Evolutionary conservation across 2,113 vertebrate genomes (phyloP).

Genomic region (Eclectus roratus): DNA sequence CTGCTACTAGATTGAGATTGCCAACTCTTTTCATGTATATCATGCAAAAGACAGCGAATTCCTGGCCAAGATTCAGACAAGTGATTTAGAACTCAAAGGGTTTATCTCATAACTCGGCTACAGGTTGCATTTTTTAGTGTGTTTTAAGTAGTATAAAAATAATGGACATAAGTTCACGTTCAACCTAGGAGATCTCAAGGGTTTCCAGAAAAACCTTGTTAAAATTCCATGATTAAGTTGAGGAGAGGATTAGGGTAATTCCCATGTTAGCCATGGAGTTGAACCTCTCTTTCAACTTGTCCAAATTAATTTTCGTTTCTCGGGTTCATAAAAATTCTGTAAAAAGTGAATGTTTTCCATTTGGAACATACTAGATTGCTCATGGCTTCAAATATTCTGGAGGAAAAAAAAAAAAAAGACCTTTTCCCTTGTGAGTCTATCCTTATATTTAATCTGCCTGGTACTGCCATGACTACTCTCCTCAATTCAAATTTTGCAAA

Average conservation of each 20-base stretch:
- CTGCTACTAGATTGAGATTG: neutral
- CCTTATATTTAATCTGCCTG: neutral
- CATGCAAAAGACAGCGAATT: neutral
- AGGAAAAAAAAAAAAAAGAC: neutral
- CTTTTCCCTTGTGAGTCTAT: neutral
- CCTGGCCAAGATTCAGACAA: neutral
- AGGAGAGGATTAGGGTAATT: slow-evolving; percentile 62
- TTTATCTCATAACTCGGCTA: neutral
- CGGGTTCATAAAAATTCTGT: slow-evolving; percentile 32
- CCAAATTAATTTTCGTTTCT: slow-evolving; percentile 63
- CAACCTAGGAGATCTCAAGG: slow-evolving; percentile 45
- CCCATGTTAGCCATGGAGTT: slow-evolving; percentile 61
- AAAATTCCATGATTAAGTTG: slow-evolving; percentile 55
- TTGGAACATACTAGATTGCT: slow-evolving; percentile 23
- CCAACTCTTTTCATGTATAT: neutral
- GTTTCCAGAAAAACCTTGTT: slow-evolving; percentile 57
- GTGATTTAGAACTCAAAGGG: neutral
- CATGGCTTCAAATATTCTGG: slow-evolving; percentile 15
- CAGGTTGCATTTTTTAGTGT: neutral
- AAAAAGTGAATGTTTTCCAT: slow-evolving; percentile 33
- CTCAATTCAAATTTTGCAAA: neutral
- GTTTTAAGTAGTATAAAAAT: slow-evolving; percentile 29
- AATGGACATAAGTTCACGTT: slow-evolving; percentile 6
- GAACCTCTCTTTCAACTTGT: slow-evolving; percentile 62
- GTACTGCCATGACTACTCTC: neutral